Base-by-base conservation (phyloP, 2,888 invertebrate genomes). In the Melangyna quadrimaculata region DNA sequence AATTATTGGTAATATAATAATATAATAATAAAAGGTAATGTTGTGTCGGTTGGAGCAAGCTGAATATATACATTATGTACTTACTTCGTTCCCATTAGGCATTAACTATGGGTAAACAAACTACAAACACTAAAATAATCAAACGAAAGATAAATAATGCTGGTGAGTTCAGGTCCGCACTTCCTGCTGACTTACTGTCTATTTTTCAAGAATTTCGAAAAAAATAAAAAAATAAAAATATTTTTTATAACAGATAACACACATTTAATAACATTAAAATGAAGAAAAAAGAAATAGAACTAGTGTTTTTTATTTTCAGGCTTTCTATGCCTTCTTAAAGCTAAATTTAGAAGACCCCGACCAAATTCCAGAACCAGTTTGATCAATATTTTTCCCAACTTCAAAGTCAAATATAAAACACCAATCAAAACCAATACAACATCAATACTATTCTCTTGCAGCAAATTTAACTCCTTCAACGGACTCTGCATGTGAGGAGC, bases 401-500 rank as follows among this genome's bases (percentile, higher is more conserved):
- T 37, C 14, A 12, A 37, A 7, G 32, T 51, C 1, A 57, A n/a
- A 43, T 59, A 77, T 0, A 67, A 51, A 5, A 51, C 0, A n/a
- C 12, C 22, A 9, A 61, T 0, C n/a, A 83, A 19, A 61, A 83
- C 43, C 1, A 61, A 12, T 43, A 88, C 53, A 4, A 94, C 91
- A 88, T 94, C 94, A 27, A 93, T 24, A 92, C 93, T 93, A 43
- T 88, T 90, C 71, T 91, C 92, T 2, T 91, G 91, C 3, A 93
- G 53, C 91, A 93, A 92, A 74, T 89, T 92, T 69, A 94, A 87
- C 24, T 92, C 88, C 29, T 90, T 87, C 0, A 93, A 92, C 10
- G 93, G 92, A 89, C 93, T 93, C 83, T 93, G 93, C 88, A 93
- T 92, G 77, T 91, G 92, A 1, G 90, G 89, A 0, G 93, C 93